Evolutionary conservation across 2,113 vertebrate genomes (phyloP).

Genomic region (Nematolebias whitei): DNA sequence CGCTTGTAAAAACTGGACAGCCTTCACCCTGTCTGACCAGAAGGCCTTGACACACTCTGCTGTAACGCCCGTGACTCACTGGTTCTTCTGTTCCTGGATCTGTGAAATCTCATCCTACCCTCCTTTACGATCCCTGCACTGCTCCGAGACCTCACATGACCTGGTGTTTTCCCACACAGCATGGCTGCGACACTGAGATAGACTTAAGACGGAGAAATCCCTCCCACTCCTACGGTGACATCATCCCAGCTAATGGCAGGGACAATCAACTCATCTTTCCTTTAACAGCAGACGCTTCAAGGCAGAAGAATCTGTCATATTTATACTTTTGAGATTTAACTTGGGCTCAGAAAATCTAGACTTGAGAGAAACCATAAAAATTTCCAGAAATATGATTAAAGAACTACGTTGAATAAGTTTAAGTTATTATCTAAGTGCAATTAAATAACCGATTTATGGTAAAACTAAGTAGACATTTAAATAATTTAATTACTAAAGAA

Average conservation of each 20-base stretch:
- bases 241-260: constrained; percentile 3
- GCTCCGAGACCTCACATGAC: constrained; percentile 26
- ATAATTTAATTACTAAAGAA: too few species aligned
- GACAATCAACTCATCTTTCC: not conserved
- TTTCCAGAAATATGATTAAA: too few species aligned
- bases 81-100: constrained; percentile 57
- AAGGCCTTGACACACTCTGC: constrained; percentile 65
- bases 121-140: constrained; percentile 3
- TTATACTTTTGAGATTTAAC: too few species aligned
- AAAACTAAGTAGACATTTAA: too few species aligned
- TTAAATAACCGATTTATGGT: too few species aligned
- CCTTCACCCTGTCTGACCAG: constrained; percentile 56
- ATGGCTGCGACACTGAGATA: constrained; percentile 23
- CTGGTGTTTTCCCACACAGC: constrained; percentile 23
- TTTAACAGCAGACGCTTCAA: not conserved
- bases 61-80: constrained; percentile 59
- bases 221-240: constrained; percentile 28
- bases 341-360: too few species aligned
- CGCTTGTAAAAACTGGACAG: constrained; percentile 43
- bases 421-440: too few species aligned
- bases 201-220: constrained; percentile 32
- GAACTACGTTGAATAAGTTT: too few species aligned
- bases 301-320: not conserved
- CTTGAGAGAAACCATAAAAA: too few species aligned
- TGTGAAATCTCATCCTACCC: constrained; percentile 57